Evolutionary conservation across 1,140 invertebrate genomes (phyloP), one percentile per base, ranked within the genome.

Genomic region (Nylanderia fulva): DNA sequence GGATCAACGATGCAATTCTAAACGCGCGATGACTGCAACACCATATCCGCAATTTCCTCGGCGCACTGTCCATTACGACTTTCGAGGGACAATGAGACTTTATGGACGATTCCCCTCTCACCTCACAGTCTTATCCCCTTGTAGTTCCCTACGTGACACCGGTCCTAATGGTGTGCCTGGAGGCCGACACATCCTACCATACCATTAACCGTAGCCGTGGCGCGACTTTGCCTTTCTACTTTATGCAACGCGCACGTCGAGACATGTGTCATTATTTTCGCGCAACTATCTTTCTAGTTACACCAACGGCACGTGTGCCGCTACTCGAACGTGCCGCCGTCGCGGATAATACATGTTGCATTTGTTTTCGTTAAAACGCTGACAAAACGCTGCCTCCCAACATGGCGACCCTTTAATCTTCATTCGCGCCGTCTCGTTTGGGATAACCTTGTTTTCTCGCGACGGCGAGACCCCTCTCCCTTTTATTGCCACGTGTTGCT

Each of bases 351-450:
- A 86, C 87, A 90, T 91, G 88, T 91, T 90, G 89, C 91, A 91
- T 93, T 94, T 93, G 91, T 94, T 94, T 93, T 90, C 92, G 91
- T 92, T 94, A 93, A 93, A 93, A 94, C 91, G 90, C 71, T 87
- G 77, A 69, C 86, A 84, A 86, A 86, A 83, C 61, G 39, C 77
- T 64, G 66, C 42, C 15, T 61, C 21, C 66, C 79, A 54, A 52
- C 63, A 54, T 39, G 63, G 79, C 66, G 79, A n/a, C 24, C 52
- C 66, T 68, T 85, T 85, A 82, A 66, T 82, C 64, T 85, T 68
- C 77, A 68, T 82, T 85, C 74, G 42, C 45, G 21, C 66, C 36
- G 72, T 84, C 75, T 82, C 54, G 75, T 61, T 36, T 61, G 64
- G 56, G 42, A 52, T 68, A 58, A 82, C 39, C 52, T 69, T 29